Conservation (phyloP, 2,797 vertebrate genomes). For the Phalloptychus januarius region DNA sequence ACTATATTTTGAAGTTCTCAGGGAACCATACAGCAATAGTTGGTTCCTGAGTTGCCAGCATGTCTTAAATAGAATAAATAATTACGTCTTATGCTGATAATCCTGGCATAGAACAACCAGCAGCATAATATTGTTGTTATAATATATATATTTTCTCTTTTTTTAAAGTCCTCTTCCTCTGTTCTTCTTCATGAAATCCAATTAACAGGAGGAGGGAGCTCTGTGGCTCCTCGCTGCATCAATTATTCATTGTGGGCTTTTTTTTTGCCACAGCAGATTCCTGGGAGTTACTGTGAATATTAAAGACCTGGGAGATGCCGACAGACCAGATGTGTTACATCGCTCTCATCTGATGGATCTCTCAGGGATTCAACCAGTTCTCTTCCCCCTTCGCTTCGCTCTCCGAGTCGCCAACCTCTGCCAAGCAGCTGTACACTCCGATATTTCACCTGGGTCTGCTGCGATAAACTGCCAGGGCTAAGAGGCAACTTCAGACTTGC, state of each 20-base stretch:
- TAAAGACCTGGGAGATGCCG: conserved; percentile 67
- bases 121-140: conserved; percentile 56
- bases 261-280: conserved; percentile 71
- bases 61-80: conserved; percentile 57
- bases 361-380: conserved; percentile 48
- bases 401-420: conserved; percentile 14
- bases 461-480: conserved; percentile 8
- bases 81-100: conserved; percentile 22
- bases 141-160: conserved; percentile 11
- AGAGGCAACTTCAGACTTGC: conserved; percentile 14
- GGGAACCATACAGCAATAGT: background rate
- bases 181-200: conserved; percentile 67
- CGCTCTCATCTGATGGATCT: conserved; percentile 69
- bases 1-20: background rate
- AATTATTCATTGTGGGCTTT: conserved; percentile 79
- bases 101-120: conserved; percentile 33
- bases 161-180: conserved; percentile 53
- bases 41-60: conserved; percentile 19
- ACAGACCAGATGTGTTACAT: conserved; percentile 76
- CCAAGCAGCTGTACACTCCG: conserved; percentile 26
- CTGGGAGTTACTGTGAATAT: conserved; percentile 79
- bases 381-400: conserved; percentile 2
- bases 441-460: conserved; percentile 18
- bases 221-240: conserved; percentile 72
- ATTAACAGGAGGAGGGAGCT: conserved; percentile 79